Evolutionary conservation across 2,888 invertebrate species (phyloP).

Genomic region (Ceramica pisi): DNA sequence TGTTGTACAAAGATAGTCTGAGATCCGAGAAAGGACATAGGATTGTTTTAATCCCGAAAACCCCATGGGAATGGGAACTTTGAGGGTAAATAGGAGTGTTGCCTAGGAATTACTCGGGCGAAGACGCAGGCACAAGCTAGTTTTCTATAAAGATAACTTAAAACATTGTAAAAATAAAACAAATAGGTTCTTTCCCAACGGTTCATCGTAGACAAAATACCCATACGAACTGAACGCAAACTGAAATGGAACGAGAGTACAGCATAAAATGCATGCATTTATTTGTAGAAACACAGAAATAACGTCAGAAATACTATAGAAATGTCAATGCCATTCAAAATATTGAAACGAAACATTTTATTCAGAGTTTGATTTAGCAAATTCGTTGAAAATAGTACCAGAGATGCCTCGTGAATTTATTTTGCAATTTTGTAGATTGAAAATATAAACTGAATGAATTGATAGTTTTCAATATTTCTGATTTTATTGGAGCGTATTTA

Average conservation of each 20-base stretch:
- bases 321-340: conserved; percentile 42
- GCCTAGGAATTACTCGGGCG: too few relatives aligned
- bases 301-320: conserved; percentile 7
- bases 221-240: neutral
- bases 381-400: conserved; percentile 24
- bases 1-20: too few relatives aligned
- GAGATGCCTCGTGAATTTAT: conserved; percentile 25
- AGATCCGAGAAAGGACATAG: too few relatives aligned
- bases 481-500: conserved; percentile 23
- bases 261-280: neutral
- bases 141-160: too few relatives aligned
- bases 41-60: too few relatives aligned
- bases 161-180: too few relatives aligned
- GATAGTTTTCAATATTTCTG: conserved; percentile 29
- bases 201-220: too few relatives aligned
- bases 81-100: too few relatives aligned
- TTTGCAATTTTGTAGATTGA: conserved; percentile 48
- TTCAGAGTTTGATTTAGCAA: conserved; percentile 32
- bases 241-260: neutral
- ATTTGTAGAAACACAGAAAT: neutral
- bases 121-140: too few relatives aligned
- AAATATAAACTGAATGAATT: conserved; percentile 23
- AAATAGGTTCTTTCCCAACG: too few relatives aligned
- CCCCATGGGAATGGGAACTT: too few relatives aligned
- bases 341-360: conserved; percentile 49